Evolutionary conservation across 2,797 vertebrate genomes (phyloP).

Genomic region (Ateles fusciceps): DNA sequence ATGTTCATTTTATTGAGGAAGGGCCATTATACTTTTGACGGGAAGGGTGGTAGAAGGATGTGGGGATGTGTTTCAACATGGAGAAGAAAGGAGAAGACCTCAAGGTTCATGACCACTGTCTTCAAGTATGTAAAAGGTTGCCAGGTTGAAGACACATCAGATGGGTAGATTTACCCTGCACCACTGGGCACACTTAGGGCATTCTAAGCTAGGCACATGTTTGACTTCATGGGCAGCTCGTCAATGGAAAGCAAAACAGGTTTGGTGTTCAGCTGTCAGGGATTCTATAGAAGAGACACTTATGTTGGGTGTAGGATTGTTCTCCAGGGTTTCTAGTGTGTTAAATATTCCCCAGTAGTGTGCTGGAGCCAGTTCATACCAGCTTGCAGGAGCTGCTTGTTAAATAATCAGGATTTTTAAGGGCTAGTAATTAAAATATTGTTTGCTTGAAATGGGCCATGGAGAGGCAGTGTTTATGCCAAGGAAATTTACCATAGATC

Average conservation of each 20-base stretch:
- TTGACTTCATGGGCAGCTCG: neutral
- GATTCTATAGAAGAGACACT: neutral
- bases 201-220: neutral
- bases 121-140: neutral
- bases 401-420: neutral
- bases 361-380: neutral
- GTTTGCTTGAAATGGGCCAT: neutral
- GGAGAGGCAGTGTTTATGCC: neutral
- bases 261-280: neutral
- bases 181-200: neutral
- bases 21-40: neutral
- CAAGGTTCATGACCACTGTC: neutral
- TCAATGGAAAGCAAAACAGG: neutral
- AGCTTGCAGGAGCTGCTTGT: neutral
- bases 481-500: neutral
- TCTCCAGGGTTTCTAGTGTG: neutral
- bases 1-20: neutral
- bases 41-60: neutral
- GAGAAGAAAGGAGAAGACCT: neutral
- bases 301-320: neutral
- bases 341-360: neutral
- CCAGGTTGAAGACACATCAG: neutral
- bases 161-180: accelerated
- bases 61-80: neutral
- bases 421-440: neutral